Percentiles rank a stretch among this genome's conserved stretches.
Conservation (phyloP, 1,140 invertebrate genomes). For the Anastrepha obliqua region DNA sequence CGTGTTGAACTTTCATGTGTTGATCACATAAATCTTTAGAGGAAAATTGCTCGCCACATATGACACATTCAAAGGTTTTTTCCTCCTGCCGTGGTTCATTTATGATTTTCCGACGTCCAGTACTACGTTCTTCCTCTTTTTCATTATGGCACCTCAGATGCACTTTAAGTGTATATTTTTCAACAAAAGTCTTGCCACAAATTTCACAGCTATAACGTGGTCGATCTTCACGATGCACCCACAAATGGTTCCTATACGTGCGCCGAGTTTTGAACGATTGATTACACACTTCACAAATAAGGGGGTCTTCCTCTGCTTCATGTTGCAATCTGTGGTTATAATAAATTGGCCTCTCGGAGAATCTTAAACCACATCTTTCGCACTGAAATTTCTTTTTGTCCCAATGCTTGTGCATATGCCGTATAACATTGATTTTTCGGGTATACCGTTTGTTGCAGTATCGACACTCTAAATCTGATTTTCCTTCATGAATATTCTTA, state of each 20-base stretch:
- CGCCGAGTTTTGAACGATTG: slow-evolving; percentile 58
- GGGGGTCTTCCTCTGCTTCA: slow-evolving; percentile 58
- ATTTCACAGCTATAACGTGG: slow-evolving; percentile 57
- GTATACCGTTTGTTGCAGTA: slow-evolving; percentile 57
- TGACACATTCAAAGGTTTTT: background rate
- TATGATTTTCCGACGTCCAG: background rate
- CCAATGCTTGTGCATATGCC: slow-evolving; percentile 58
- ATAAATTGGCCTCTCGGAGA: slow-evolving; percentile 56
- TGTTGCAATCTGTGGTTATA: slow-evolving; percentile 59
- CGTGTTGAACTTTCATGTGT: background rate
- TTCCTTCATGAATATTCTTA: slow-evolving; percentile 59
- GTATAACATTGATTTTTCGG: slow-evolving; percentile 56
- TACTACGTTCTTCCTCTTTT: background rate
- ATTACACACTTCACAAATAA: slow-evolving; percentile 56
- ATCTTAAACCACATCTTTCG: slow-evolving; percentile 59
- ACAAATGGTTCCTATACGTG: slow-evolving; percentile 58
- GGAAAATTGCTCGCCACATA: slow-evolving; percentile 21
- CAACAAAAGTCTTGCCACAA: slow-evolving; percentile 57
- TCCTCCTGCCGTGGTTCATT: background rate
- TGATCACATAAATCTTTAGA: background rate
- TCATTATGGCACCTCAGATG: slow-evolving; percentile 39
- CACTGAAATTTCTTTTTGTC: slow-evolving; percentile 58
- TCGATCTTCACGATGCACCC: slow-evolving; percentile 56
- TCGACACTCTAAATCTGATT: slow-evolving; percentile 56
- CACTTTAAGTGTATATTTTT: slow-evolving; percentile 60